These are phyloP conservation scores for Dinocampus coccinellae DNA, from an alignment of 2,888 invertebrate genomes.

Conservation along the genomic window DNA sequence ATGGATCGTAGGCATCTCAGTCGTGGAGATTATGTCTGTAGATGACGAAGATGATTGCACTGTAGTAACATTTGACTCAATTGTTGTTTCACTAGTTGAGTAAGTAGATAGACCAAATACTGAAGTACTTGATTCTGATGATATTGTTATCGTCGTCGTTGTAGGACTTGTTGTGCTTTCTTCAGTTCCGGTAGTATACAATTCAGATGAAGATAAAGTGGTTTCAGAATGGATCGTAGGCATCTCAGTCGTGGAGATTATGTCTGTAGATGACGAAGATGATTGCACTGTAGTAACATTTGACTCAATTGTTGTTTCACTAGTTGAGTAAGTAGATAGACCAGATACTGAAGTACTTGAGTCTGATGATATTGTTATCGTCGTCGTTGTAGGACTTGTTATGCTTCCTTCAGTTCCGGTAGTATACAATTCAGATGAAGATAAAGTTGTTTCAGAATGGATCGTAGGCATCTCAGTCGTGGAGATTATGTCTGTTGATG, in stretches of 20 bases:
- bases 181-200: background rate
- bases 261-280: no score
- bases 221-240: no score
- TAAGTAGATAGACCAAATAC: background rate
- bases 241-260: no score
- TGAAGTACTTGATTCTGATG: background rate
- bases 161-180: background rate
- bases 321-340: background rate
- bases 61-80: background rate
- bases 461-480: background rate
- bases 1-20: no score
- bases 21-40: no score
- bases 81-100: background rate
- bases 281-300: no score
- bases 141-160: background rate
- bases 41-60: background rate
- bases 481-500: background rate
- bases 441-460: background rate
- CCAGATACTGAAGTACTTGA: background rate
- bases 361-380: background rate
- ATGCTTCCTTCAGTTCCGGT: background rate
- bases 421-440: background rate
- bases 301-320: no score
- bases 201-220: no score
- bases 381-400: background rate